phyloP scores from a whole-genome alignment of 1,140 invertebrate species.

The Caerostris extrusa region DNA sequence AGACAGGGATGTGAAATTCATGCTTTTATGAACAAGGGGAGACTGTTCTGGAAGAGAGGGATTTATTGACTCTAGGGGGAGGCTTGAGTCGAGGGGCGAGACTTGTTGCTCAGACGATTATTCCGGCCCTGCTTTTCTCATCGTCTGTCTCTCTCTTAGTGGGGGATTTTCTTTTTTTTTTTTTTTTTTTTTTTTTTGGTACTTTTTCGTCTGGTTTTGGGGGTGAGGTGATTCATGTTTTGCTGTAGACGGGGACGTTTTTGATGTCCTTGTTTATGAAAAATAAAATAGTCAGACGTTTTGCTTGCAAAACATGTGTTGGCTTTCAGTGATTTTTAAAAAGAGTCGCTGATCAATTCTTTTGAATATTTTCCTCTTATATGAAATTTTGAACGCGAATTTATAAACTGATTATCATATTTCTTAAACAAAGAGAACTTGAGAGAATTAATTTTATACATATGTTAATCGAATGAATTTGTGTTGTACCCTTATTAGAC shows the following conservation, averaged over 20 bases:
- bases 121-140: constrained; percentile 6
- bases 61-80: constrained; percentile 24
- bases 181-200: not conserved
- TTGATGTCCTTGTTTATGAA: not conserved
- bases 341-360: too few relatives aligned
- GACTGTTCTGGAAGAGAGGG: constrained; percentile 15
- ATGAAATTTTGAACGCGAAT: too few relatives aligned
- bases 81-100: not conserved
- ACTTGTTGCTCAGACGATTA: constrained; percentile 35
- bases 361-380: too few relatives aligned
- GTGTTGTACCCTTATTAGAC: too few relatives aligned
- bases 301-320: too few relatives aligned
- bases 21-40: constrained; percentile 13
- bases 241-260: not conserved
- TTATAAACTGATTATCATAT: too few relatives aligned
- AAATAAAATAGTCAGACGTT: not conserved
- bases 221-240: constrained; percentile 3
- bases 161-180: not conserved
- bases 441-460: too few relatives aligned
- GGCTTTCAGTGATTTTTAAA: too few relatives aligned
- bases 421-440: too few relatives aligned
- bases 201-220: not conserved
- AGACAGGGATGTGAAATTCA: not conserved
- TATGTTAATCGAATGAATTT: too few relatives aligned
- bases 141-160: not conserved